Evolutionary conservation across 2,888 invertebrate genomes (phyloP).

Genomic region (Nezara viridula): DNA sequence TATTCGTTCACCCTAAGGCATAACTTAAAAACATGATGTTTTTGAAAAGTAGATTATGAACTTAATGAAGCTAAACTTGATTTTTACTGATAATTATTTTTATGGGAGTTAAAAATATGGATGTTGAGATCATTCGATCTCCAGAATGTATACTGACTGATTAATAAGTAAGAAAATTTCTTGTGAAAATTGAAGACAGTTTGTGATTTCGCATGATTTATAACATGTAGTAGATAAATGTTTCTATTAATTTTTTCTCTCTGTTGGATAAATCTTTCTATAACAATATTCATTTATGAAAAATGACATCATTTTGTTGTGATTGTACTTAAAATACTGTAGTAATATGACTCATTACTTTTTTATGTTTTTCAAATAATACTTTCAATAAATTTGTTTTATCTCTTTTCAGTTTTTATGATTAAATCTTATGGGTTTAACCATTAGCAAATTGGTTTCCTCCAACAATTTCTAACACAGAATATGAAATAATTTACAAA

Average conservation of each 20-base stretch:
- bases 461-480: no score
- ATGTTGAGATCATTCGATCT: neutral
- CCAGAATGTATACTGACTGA: conserved; percentile 18
- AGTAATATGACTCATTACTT: neutral
- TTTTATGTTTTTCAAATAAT: neutral
- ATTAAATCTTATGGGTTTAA: neutral
- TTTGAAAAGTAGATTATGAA: neutral
- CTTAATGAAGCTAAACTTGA: neutral
- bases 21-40: neutral
- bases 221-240: neutral
- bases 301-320: neutral
- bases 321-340: no score
- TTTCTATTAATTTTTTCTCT: no score
- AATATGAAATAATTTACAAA: no score
- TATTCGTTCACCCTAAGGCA: neutral
- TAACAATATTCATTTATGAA: neutral
- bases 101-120: neutral
- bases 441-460: no score
- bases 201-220: neutral
- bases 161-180: neutral
- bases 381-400: neutral
- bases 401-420: neutral
- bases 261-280: no score
- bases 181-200: neutral
- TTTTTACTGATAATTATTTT: conserved; percentile 16